Base-by-base conservation (phyloP, 2,113 vertebrate species). In the Oryzias celebensis region DNA sequence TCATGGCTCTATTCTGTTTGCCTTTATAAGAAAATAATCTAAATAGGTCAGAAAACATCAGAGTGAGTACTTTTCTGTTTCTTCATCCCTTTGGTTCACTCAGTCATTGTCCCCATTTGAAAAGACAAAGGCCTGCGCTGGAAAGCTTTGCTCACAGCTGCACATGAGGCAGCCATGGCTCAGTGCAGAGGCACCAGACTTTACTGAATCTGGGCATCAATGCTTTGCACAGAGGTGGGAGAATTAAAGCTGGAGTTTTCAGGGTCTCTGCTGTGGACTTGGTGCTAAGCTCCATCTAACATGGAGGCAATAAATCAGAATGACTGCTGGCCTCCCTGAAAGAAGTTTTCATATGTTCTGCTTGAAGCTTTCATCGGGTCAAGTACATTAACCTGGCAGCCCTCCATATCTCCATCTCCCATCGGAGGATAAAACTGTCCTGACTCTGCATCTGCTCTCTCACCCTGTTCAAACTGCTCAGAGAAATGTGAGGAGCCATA, bases 311-410 rank as follows among this genome's bases (percentile, higher is more conserved):
- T 90, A 87, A 88, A 89, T 90, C 89, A 90, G 78, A 66, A 66
- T 3, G 16, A 36, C 77, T 77, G 36, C 78, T 62, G 74, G 74
- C 62, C 73, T 80, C 56, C 67, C 67, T 67, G 67, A 73, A 72
- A 78, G 69, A 74, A 73, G 73, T 67, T 86, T 87, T 86, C 87
- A 83, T 75, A 73, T 71, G 87, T 65, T 82, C 73, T 65, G 75
- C 81, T 80, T 65, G 57, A 62, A 76, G 80, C 61, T 83, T 86
- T 83, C 78, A 88, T 71, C 88, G 85, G 88, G 85, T 91, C 88
- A 90, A 86, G 85, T 84, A 83, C 81, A 89, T 85, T 89, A 90
- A 87, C 87, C 86, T 80, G 81, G 81, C 83, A 80, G 69, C 73
- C 80, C 76, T 81, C 71, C 79, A 82, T 67, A 55, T 70, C 64